Evolutionary conservation across 2,113 vertebrate genomes (phyloP), one percentile per base, ranked within the genome.

Genomic region (Orycteropus afer): DNA sequence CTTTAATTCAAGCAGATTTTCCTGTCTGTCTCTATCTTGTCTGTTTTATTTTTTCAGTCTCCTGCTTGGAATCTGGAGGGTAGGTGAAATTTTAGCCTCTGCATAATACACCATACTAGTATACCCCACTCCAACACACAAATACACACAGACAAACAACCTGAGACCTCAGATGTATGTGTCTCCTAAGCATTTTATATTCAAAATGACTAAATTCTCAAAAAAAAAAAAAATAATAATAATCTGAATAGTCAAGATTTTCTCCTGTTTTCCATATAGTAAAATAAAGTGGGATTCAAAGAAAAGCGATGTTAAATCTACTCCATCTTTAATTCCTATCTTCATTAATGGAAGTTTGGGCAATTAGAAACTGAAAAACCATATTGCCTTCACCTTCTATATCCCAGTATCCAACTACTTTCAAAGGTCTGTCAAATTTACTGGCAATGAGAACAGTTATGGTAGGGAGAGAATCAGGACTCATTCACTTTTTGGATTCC

Each of bases 351-450:
- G 34, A 12, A 63, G 18, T 7, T 63, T 47, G 17, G 49, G 25
- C 34, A 81, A 87, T 77, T 80, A 84, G 40, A 94, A 93, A 91
- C 3, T 42, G 11, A 73, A 90, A 94, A 86, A 20, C 15, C 59
- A 79, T 34, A 76, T 37, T 84, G 45, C 91, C 3, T 86, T 63
- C 34, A 57, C 4, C 34, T 84, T 88, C 29, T 84, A 20, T 0
- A 76, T 57, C 5, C 90, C 32, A 34, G 14, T 51, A 20, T 1
- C 7, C 45, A 67, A 11, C 12, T n/a, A 57, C 86, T 94, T 80
- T 18, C 59, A 18, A 73, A 86, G n/a, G 76, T 89, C 53, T 67
- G 4, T 59, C 13, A 92, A 45, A 90, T 92, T 80, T 74, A 27
- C 29, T 74, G 29, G 57, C 76, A 91, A 57, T 57, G 42, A 84